Evolutionary conservation across 1,140 invertebrate species (phyloP), one percentile per base, ranked within the genome.

Genomic region (Megalonaias nervosa): DNA sequence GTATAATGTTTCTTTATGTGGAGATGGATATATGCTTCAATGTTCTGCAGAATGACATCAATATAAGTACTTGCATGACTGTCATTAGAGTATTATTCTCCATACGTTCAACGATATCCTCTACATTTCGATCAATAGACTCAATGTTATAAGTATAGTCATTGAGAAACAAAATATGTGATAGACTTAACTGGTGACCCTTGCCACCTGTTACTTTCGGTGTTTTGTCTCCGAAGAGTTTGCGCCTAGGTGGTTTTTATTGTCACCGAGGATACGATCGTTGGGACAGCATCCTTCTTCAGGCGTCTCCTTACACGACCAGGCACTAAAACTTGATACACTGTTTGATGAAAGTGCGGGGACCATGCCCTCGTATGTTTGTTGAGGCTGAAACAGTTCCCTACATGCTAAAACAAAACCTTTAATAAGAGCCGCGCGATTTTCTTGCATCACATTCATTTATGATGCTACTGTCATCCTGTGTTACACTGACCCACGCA

Each of bases 21-120:
- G 69, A 12, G 69, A 71, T 11, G 69, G 69, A 71, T 60, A 56
- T 4, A n/a, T n/a, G 69, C 69, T 59, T 71, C 69, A 71, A 71
- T 60, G n/a, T 71, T 58, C 60, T 71, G 13, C 19, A 71, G 48
- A 31, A 56, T 71, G 69, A 59, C 69, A 23, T 71, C 69, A 59
- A 16, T 60, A 15, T 56, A 71, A 23, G 56, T 61, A 21, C 17
- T 23, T 60, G n/a, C n/a, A 15, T n/a, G n/a, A n/a, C 14, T n/a
- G n/a, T n/a, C n/a, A n/a, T n/a, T n/a, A n/a, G n/a, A n/a, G n/a
- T n/a, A n/a, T n/a, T n/a, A n/a, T n/a, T n/a, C n/a, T n/a, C n/a
- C n/a, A n/a, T n/a, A n/a, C n/a, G n/a, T n/a, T n/a, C n/a, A n/a
- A n/a, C n/a, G n/a, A n/a, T n/a, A n/a, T n/a, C n/a, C n/a, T n/a